Evolutionary conservation across 2,888 invertebrate genomes (phyloP).

Genomic region (Hydropsyche betteni): DNA sequence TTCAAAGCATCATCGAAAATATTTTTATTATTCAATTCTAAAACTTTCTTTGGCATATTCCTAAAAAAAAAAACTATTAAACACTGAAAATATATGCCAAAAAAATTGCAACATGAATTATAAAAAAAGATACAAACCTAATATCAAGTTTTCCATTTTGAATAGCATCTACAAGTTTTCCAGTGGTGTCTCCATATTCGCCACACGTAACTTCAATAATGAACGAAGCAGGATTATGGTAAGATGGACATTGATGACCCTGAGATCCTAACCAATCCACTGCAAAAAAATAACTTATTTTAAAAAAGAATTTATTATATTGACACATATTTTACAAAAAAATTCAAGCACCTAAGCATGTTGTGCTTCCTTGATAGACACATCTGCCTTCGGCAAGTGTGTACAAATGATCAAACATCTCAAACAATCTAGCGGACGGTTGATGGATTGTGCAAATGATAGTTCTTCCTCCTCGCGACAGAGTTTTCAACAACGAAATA

Average conservation of each 20-base stretch:
- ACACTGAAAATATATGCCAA: conserved; percentile 51
- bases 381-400: conserved; percentile 94
- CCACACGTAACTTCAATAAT: conserved; percentile 97
- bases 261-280: conserved; percentile 75
- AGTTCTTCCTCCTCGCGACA: conserved; percentile 90
- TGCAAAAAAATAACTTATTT: conserved; percentile 52
- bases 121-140: conserved; percentile 57
- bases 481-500: conserved; percentile 85
- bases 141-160: conserved; percentile 86
- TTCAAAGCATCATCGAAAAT: conserved; percentile 61
- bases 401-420: conserved; percentile 96
- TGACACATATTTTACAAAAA: neutral
- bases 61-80: conserved; percentile 41
- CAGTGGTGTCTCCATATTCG: conserved; percentile 92
- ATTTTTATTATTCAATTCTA: conserved; percentile 66
- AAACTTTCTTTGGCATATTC: conserved; percentile 57
- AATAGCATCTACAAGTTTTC: conserved; percentile 84
- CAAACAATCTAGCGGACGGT: conserved; percentile 94
- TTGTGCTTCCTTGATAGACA: conserved; percentile 91
- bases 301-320: neutral
- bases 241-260: conserved; percentile 90
- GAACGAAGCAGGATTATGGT: conserved; percentile 97
- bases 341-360: conserved; percentile 64
- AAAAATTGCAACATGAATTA: conserved; percentile 60
- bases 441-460: conserved; percentile 97